Base-by-base conservation (phyloP, 1,140 invertebrate species). In the Drosophila arawakana region DNA sequence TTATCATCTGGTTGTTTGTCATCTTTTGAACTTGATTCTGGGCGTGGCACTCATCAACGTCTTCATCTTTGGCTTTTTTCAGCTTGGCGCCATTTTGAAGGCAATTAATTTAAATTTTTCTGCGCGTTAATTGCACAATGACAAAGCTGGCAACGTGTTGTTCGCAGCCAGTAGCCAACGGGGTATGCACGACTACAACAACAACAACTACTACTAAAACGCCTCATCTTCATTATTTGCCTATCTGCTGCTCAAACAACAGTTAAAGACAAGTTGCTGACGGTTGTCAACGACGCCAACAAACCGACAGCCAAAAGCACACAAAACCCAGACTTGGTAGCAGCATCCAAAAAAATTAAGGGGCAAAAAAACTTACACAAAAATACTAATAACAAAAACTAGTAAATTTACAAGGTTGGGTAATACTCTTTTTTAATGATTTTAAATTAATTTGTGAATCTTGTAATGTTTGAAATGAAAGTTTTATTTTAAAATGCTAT, bases 21-120 rank as follows among this genome's bases (percentile, higher is more conserved):
- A 72, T 41, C 54, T 66, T 9, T 50, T 15, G 13, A 72, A n/a
- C 61, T 37, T 43, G n/a, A 34, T 52, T 37, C 57, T 80, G 80
- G 83, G 83, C 83, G 83, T 86, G 83, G 49, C 71, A 54, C 54
- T 49, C 78, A 69, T 86, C 68, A 79, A 15, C 49, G 30, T 21
- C 15, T 34, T 65, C 25, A 8, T 65, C 9, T 55, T 13, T 55
- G 10, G 25, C 47, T 74, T 75, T 69, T 39, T 43, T 69, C 21
- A 50, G 69, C 88, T 88, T 74, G 76, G 76, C 83, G 83, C 83
- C 83, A 86, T 86, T 86, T 86, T 86, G 76, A 72, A 68, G 83
- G 66, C 83, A 86, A 86, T 88, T 88, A 86, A 86, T 86, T 88
- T 88, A 63, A 86, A 83, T 86, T 80, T 86, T 86, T 82, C 73